Conservation (phyloP, 2,113 vertebrate genomes). For the Pampusana beccarii region DNA sequence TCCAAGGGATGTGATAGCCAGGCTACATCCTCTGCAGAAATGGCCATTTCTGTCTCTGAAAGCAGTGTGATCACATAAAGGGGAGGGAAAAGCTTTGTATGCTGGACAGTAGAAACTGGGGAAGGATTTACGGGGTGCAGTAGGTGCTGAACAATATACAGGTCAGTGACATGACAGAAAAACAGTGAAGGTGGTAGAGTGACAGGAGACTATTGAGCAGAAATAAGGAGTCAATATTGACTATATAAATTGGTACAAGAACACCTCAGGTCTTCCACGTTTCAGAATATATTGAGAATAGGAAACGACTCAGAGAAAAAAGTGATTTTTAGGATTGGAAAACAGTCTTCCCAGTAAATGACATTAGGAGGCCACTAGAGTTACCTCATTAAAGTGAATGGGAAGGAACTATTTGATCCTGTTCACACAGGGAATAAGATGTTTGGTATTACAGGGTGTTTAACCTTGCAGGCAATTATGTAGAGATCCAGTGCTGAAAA, state of each 20-base stretch:
- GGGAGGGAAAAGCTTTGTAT: neutral
- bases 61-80: neutral
- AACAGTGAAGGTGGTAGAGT: neutral
- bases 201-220: neutral
- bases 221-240: neutral
- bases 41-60: neutral
- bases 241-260: neutral
- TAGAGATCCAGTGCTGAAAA: constrained; percentile 27
- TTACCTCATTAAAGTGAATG: neutral
- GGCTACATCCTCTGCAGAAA: neutral
- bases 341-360: neutral
- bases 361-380: neutral
- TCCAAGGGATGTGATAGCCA: neutral
- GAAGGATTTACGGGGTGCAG: neutral
- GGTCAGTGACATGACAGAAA: neutral
- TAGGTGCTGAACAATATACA: neutral
- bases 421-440: neutral
- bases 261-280: neutral
- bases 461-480: neutral
- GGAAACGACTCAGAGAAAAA: neutral
- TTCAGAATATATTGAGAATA: neutral
- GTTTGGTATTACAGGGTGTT: constrained; percentile 47
- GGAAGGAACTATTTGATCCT: neutral
- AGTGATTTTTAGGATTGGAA: neutral
- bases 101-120: neutral